Evolutionary conservation across 2,888 invertebrate species (phyloP), one percentile per base, ranked within the genome.

Genomic region (Drosophila histrio): DNA sequence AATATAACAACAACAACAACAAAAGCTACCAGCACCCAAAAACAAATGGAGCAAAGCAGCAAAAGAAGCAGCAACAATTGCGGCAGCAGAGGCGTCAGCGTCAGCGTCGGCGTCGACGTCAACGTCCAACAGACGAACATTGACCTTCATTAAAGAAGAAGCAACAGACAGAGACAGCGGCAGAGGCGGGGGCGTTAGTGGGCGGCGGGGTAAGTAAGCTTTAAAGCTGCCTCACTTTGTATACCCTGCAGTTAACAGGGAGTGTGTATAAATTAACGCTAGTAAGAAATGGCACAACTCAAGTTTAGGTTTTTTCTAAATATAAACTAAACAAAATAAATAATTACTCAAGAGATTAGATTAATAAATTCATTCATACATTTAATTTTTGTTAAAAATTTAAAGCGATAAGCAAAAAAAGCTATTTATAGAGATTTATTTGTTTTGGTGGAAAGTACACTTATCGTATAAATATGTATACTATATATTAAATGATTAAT

Each of bases 121-220:
- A 47, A 60, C 64, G 75, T 78, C 74, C 67, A 72, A 72, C 69
- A 60, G 58, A 88, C 90, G 90, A 89, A 75, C 89, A 89, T 89
- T 89, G 89, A 89, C 89, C 89, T 89, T 89, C 89, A 88, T 81
- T 79, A 78, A 82, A 79, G 64, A 83, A 84, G 73, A 77, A 71
- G 69, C 63, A 68, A 69, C 43, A 50, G 36, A 6, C 22, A 41
- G 26, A 24, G 8, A 9, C 21, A 39, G 21, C 39, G 46, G 21
- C 49, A 47, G 13, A 6, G 7, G 22, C 39, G 39, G 15, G 26
- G 34, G 50, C 36, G 38, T 1, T 8, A 24, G 26, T 1, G 34
- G 21, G 17, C 57, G 38, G 38, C n/a, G n/a, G 36, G 26, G 2
- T 22, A 9, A n/a, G 8, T 22, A 60, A 60, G 60, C 57, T 65